These are phyloP conservation scores for Boulengeromyrus knoepffleri DNA, from an alignment of 2,113 vertebrate genomes.

Conservation along the genomic window DNA sequence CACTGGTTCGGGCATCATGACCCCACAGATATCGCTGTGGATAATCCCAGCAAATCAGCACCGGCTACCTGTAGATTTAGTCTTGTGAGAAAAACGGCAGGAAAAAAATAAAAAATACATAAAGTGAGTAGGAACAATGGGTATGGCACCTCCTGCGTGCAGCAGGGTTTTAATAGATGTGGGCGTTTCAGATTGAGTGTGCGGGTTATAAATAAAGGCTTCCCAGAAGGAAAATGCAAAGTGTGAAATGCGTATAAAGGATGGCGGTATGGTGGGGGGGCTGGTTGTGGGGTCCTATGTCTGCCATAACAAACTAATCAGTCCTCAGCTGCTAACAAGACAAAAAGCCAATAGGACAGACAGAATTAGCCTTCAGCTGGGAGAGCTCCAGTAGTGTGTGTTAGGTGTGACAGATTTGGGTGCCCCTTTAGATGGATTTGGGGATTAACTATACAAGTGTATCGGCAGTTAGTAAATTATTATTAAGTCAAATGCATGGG, in stretches of 20 bases:
- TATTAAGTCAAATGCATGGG: background rate
- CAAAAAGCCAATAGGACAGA: background rate
- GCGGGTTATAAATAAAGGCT: background rate
- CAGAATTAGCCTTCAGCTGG: background rate
- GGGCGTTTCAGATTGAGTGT: background rate
- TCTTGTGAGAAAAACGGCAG: background rate
- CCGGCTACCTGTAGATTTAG: background rate
- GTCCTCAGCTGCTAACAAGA: background rate
- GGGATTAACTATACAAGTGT: background rate
- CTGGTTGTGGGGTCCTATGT: background rate
- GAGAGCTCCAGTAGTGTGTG: background rate
- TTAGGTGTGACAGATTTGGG: background rate
- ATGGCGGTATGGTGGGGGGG: background rate
- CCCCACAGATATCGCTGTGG: background rate
- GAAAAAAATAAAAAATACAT: background rate
- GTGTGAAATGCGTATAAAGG: background rate
- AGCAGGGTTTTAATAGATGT: background rate
- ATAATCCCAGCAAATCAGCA: background rate
- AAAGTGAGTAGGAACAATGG: background rate
- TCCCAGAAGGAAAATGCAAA: background rate
- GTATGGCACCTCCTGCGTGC: background rate
- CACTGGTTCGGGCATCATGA: background rate
- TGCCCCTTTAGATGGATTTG: background rate
- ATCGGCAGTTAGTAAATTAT: background rate
- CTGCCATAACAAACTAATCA: background rate